A percentile compares a stretch with the other conserved stretches of the same genome.
These are phyloP conservation scores for Meleagris gallopavo DNA, from an alignment of 2,113 vertebrate genomes.

Conservation along the genomic window DNA sequence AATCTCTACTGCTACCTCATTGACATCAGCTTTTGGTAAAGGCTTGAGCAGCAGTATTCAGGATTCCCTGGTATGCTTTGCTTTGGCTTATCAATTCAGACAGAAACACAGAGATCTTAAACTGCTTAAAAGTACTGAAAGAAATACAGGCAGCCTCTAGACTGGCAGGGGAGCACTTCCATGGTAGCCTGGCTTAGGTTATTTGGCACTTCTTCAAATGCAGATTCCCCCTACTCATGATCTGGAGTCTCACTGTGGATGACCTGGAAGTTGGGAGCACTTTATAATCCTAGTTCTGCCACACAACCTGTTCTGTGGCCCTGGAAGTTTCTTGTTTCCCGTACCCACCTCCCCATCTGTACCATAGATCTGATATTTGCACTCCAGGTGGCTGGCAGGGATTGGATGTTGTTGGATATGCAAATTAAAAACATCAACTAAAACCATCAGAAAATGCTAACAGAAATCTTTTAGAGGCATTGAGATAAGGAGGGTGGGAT, in stretches of 20 bases:
- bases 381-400: background rate
- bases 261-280: background rate
- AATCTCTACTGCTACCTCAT: background rate
- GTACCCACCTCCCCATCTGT: background rate
- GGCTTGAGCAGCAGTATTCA: background rate
- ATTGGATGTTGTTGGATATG: background rate
- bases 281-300: background rate
- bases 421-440: background rate
- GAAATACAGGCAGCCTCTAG: background rate
- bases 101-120: background rate
- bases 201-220: background rate
- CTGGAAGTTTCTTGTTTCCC: slow-evolving; percentile 57
- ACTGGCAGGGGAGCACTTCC: background rate
- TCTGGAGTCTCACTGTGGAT: background rate
- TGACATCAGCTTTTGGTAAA: slow-evolving; percentile 1
- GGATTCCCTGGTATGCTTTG: background rate
- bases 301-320: slow-evolving; percentile 54
- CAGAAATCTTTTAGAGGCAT: background rate
- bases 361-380: background rate
- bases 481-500: background rate
- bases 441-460: background rate
- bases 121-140: background rate
- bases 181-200: background rate
- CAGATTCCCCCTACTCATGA: background rate
- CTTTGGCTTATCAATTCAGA: background rate